Evolutionary conservation across 2,797 vertebrate species (phyloP), one percentile per base, ranked within the genome.

Genomic region (Darevskia mixta): DNA sequence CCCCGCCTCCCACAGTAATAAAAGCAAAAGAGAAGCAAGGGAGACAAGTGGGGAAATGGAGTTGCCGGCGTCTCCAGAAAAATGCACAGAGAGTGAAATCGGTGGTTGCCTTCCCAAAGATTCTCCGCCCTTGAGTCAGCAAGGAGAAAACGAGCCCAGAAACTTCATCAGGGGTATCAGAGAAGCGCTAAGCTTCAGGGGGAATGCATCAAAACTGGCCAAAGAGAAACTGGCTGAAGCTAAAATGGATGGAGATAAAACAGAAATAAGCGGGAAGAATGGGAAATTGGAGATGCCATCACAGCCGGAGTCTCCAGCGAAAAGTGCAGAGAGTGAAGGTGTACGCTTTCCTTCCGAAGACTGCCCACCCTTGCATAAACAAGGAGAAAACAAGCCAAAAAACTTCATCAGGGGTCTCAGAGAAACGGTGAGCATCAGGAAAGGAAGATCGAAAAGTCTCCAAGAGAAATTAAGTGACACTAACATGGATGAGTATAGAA

Each of bases 121-220:
- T 67, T 79, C 76, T 89, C 27, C 83, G 64, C 38, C 76, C 25
- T 73, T 0, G 0, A 83, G 73, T 0, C 87, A 76, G 1, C 29
- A 10, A 25, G 86, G 49, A 43, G n/a, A 45, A 5, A 43, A 41
- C 32, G 38, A 91, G 45, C 85, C n/a, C 2, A 91, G 90, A 10
- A 80, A 89, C 86, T 72, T 91, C 87, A 93, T 88, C 90, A 90
- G 88, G 90, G 35, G 90, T 3, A 6, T 94, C 76, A 90, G 90
- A 92, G 88, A 69, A 5, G 18, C 87, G 87, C 2, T 90, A 29
- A 95, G 89, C 82, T 86, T 95, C 9, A 55, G 86, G 75, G 92
- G 38, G 72, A 58, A 87, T 25, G 89, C 27, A n/a, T 72, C 0
- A 71, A 89, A 17, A 66, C 9, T 0, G 0, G 84, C 43, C 82